These are phyloP conservation scores for Hirtodrosophila duncani DNA, from an alignment of 2,888 invertebrate species.

Conservation along the genomic window DNA sequence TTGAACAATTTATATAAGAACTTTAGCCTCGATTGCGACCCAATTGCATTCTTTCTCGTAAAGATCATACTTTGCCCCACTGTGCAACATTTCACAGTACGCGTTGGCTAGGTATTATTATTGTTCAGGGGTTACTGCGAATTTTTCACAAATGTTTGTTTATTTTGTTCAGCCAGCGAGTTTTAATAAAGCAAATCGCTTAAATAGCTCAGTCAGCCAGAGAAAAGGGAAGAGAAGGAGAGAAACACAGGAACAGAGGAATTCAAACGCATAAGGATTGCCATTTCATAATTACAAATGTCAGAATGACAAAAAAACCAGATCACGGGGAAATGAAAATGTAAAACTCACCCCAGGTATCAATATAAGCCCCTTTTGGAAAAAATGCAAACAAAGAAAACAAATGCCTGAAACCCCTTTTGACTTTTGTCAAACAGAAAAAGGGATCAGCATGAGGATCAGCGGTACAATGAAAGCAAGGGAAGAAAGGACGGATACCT, in stretches of 20 bases:
- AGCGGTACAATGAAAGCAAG: too few species aligned
- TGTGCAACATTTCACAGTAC: too few species aligned
- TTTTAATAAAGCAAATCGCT: conserved; percentile 64
- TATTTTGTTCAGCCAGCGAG: conserved; percentile 35
- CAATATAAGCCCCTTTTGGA: conserved; percentile 12
- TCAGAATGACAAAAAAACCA: conserved; percentile 7
- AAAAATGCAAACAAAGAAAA: conserved; percentile 10
- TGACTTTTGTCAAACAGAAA: conserved; percentile 9
- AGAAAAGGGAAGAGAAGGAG: too few species aligned
- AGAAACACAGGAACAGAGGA: too few species aligned
- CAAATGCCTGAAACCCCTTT: conserved; percentile 13
- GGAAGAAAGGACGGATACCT: too few species aligned
- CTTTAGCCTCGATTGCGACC: too few species aligned
- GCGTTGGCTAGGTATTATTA: not conserved
- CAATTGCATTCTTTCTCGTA: too few species aligned
- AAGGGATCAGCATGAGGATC: too few species aligned
- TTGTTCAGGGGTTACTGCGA: conserved; percentile 1
- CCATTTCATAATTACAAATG: conserved; percentile 22
- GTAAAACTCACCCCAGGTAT: not conserved
- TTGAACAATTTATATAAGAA: too few species aligned
- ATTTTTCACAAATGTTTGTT: conserved; percentile 37
- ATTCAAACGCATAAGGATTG: not conserved
- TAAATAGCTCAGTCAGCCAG: conserved; percentile 52
- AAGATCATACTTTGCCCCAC: too few species aligned
- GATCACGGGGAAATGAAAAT: too few species aligned